Evolutionary conservation across 2,888 invertebrate genomes (phyloP).

Genomic region (Diaprepes abbreviatus): DNA sequence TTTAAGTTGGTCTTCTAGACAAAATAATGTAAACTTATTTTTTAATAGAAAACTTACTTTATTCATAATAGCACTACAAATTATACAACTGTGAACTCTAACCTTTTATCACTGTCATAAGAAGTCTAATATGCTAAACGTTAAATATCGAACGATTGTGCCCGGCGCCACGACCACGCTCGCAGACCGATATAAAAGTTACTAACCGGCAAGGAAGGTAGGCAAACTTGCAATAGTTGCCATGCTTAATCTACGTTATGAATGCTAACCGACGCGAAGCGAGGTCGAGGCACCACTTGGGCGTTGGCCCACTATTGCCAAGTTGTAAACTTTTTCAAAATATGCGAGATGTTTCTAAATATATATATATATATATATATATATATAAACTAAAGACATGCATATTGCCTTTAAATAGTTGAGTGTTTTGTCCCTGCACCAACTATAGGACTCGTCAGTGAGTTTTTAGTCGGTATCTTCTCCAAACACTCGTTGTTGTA

Average conservation of each 20-base stretch:
- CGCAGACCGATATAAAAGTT: not conserved
- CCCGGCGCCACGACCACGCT: slow-evolving; percentile 28
- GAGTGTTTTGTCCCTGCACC: too few species aligned
- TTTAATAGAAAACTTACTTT: slow-evolving; percentile 35
- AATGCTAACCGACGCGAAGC: slow-evolving; percentile 25
- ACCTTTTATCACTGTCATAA: too few species aligned
- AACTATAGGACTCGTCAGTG: too few species aligned
- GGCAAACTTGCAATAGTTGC: not conserved
- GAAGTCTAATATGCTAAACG: not conserved
- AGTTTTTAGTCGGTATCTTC: too few species aligned
- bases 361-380: too few species aligned
- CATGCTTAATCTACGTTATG: not conserved
- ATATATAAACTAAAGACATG: too few species aligned
- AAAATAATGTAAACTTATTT: slow-evolving; percentile 35
- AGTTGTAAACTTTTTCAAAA: not conserved
- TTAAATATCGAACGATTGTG: slow-evolving; percentile 20
- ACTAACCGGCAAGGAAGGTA: not conserved
- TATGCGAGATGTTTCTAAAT: too few species aligned
- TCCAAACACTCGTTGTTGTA: too few species aligned
- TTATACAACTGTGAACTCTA: not conserved
- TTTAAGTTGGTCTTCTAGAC: slow-evolving; percentile 39
- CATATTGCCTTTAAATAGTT: too few species aligned
- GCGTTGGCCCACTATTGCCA: slow-evolving; percentile 37
- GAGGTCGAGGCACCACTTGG: slow-evolving; percentile 24
- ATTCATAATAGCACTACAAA: slow-evolving; percentile 20